These are phyloP conservation scores for Porites lobata DNA, from an alignment of 92 coral and sea anemone species.

Conservation along the genomic window DNA sequence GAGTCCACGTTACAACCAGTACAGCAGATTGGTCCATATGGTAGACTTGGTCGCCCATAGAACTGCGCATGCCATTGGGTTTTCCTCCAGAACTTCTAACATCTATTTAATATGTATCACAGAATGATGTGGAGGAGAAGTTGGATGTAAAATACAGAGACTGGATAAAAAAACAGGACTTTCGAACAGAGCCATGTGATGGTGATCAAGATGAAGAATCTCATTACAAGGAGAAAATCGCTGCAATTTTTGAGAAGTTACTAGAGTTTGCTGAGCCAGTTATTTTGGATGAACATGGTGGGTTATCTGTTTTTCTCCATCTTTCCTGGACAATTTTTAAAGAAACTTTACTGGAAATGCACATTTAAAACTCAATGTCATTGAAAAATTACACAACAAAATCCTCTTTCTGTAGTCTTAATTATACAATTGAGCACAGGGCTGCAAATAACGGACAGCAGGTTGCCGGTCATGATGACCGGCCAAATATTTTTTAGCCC, in stretches of 20 bases:
- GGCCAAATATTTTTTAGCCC: too few relatives aligned
- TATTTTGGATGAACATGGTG: slow-evolving; percentile 18
- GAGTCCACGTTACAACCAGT: too few relatives aligned
- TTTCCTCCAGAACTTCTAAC: background rate
- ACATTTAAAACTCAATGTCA: too few relatives aligned
- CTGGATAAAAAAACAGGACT: slow-evolving; percentile 11
- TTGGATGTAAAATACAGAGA: slow-evolving; percentile 28
- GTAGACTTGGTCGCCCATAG: too few relatives aligned
- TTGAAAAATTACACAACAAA: too few relatives aligned
- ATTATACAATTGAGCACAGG: too few relatives aligned
- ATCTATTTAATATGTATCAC: background rate
- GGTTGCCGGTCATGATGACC: too few relatives aligned
- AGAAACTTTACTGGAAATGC: too few relatives aligned
- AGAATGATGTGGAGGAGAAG: slow-evolving; percentile 11
- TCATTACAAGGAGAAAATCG: slow-evolving; percentile 13
- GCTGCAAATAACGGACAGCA: too few relatives aligned
- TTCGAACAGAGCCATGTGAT: background rate
- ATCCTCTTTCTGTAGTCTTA: too few relatives aligned
- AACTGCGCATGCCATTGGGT: background rate
- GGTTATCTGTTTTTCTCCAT: background rate
- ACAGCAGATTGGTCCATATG: too few relatives aligned
- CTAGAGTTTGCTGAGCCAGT: slow-evolving; percentile 25
- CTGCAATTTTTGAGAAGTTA: slow-evolving; percentile 30
- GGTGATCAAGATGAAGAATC: background rate
- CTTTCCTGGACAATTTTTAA: background rate